Evolutionary conservation across 2,888 invertebrate genomes (phyloP), one percentile per base, ranked within the genome.

Genomic region (Diarsia mendica): DNA sequence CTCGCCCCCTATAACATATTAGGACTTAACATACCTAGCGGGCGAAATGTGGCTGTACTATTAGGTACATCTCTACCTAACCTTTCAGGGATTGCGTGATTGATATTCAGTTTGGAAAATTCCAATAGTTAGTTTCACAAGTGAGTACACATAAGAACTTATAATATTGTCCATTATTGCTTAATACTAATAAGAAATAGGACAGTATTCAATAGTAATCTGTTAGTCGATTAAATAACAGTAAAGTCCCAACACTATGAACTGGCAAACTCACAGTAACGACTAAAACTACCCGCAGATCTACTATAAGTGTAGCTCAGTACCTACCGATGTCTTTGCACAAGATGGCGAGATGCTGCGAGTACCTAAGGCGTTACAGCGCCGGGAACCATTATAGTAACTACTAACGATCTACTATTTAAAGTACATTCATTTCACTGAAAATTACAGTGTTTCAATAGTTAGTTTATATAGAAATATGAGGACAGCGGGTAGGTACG

Each of bases 271-370:
- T 11, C n/a, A 44, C 28, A 53, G 18, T 15, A 58, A 33, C 33
- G 49, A 77, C 63, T 65, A 51, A 76, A 72, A 67, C 66, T 71
- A 68, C 74, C 67, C 73, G 49, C 72, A 79, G 75, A 63, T 73
- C 64, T 67, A 69, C 75, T 83, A 77, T 83, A 83, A 77, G 75
- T 70, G 70, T 76, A 80, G 69, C 80, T 87, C 83, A 83, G 86
- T 84, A 85, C 85, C 85, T 84, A 85, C 85, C 85, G 79, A 85
- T 85, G 85, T 87, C 90, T 90, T 90, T 87, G 88, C 89, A 90
- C 92, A 93, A 93, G 91, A 93, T 93, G 93, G 93, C 93, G 93
- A 91, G 90, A 91, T 88, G 87, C 89, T 91, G 89, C 81, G 84
- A 83, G 83, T 84, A 85, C 80, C 44, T 73, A 77, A 70, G 74